phyloP scores from a whole-genome alignment of 2,888 invertebrate species.

The Proisotoma minuta region DNA sequence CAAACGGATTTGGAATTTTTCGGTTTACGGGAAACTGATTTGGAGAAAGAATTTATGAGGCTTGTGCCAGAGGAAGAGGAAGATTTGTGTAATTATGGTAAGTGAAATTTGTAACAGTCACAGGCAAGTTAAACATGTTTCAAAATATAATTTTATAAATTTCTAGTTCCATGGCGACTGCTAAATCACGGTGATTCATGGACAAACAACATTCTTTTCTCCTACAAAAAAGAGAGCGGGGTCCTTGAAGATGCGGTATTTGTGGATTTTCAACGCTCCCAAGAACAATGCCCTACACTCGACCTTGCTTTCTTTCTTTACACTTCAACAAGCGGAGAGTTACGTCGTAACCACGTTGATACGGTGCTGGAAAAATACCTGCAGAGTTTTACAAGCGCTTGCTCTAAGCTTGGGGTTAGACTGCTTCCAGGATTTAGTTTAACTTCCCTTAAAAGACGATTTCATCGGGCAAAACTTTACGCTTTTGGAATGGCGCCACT shows the following conservation, averaged over 20 bases:
- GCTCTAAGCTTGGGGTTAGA: conserved; percentile 15
- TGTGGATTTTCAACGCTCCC: conserved; percentile 30
- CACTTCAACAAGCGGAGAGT: conserved; percentile 18
- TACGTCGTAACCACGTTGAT: conserved; percentile 41
- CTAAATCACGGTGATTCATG: conserved; percentile 30
- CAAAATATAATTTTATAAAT: neutral
- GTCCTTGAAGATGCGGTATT: conserved; percentile 16
- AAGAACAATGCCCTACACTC: conserved; percentile 28
- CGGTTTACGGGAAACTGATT: neutral
- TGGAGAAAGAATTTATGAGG: conserved; percentile 3
- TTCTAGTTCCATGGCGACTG: conserved; percentile 19
- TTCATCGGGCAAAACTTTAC: conserved; percentile 21
- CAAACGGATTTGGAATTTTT: neutral
- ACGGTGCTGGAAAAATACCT: conserved; percentile 47
- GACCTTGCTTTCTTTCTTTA: conserved; percentile 34
- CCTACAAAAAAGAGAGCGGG: conserved; percentile 1
- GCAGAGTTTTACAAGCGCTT: conserved; percentile 33
- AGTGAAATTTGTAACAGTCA: no score
- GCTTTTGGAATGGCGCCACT: no score
- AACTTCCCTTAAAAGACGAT: conserved; percentile 32
- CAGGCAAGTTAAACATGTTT: no score
- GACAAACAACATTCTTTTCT: conserved; percentile 35
- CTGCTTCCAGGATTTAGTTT: conserved; percentile 25
- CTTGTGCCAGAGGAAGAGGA: neutral
- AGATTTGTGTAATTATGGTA: no score